Conservation (phyloP, 2,113 vertebrate species). For the mouse (Mus musculus) region GRCm39 chr5:38839001-38839500, state of each 20-base stretch:
- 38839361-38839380: too few species aligned
- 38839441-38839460: background rate
- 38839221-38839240: background rate
- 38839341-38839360: accelerated
- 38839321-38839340: background rate
- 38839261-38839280: too few species aligned
- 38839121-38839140: background rate
- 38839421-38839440: background rate
- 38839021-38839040: background rate
- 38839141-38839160: background rate
- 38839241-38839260: background rate
- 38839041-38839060: background rate
- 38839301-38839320: background rate
- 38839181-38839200: background rate
- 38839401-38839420: background rate
- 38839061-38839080: background rate
- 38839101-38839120: background rate
- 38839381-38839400: too few species aligned
- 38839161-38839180: background rate
- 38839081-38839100: constrained; percentile 30
- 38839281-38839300: background rate
- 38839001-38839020: background rate
- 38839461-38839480: background rate
- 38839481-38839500: background rate
- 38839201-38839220: background rate